Conservation (phyloP, 2,797 vertebrate genomes). For the Protosalanx chinensis region DNA sequence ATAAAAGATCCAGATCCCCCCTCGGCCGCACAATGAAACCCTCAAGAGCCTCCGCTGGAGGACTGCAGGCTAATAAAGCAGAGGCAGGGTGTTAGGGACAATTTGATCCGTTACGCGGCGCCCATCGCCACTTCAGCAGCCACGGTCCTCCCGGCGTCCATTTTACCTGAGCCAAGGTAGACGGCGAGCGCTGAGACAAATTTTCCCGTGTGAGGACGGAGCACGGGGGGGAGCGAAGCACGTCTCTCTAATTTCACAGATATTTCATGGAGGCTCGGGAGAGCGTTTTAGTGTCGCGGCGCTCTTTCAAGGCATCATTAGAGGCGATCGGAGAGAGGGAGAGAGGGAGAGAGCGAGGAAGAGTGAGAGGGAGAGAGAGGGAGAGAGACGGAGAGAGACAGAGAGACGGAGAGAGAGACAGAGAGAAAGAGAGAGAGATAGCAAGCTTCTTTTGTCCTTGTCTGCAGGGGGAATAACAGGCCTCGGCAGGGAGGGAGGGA, state of each 20-base stretch:
- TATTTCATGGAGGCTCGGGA: constrained; percentile 60
- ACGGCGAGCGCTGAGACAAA: constrained; percentile 51
- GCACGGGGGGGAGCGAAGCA: constrained; percentile 40
- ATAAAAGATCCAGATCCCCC: constrained; percentile 67
- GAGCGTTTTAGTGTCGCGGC: constrained; percentile 57
- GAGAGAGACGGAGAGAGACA: too few relatives aligned
- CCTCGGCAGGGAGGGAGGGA: constrained; percentile 19
- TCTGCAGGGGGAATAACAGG: constrained; percentile 38
- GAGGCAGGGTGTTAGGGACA: constrained; percentile 60
- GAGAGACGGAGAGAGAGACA: too few relatives aligned
- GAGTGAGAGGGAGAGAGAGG: too few relatives aligned
- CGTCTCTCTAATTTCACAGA: constrained; percentile 67
- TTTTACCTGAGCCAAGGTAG: constrained; percentile 57
- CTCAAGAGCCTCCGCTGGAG: constrained; percentile 49
- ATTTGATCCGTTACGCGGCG: constrained; percentile 60
- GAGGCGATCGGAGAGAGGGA: constrained; percentile 8
- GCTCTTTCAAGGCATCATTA: constrained; percentile 56
- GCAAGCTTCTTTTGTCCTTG: constrained; percentile 31
- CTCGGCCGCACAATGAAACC: constrained; percentile 62
- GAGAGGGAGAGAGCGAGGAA: constrained; percentile 1
- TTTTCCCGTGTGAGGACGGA: constrained; percentile 59
- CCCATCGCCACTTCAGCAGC: constrained; percentile 62
- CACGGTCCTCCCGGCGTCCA: constrained; percentile 46
- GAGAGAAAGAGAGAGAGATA: too few relatives aligned
- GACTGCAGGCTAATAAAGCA: constrained; percentile 55